Evolutionary conservation across 1,140 invertebrate genomes (phyloP).

Genomic region (Zaprionus davidi): DNA sequence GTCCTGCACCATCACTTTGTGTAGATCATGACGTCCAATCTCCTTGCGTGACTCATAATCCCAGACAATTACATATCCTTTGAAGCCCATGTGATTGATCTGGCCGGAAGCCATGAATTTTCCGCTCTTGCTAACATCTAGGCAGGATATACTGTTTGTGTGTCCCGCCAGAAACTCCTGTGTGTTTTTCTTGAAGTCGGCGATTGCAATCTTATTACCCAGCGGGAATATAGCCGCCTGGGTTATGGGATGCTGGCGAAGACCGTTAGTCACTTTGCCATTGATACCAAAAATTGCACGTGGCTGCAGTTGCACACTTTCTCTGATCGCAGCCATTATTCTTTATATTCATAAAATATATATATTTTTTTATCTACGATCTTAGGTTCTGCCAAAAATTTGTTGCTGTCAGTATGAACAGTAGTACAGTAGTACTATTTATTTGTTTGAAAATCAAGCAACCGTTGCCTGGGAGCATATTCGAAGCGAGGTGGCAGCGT

Average conservation of each 20-base stretch:
- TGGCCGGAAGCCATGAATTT: conserved; percentile 94
- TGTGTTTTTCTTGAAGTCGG: conserved; percentile 89
- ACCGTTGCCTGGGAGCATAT: conserved; percentile 63
- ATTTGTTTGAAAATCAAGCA: conserved; percentile 62
- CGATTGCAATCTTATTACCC: conserved; percentile 93
- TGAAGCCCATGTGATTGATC: conserved; percentile 95
- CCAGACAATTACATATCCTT: conserved; percentile 94
- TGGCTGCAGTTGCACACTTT: conserved; percentile 85
- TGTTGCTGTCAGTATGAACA: conserved; percentile 27
- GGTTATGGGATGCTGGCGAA: conserved; percentile 91
- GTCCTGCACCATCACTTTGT: conserved; percentile 93
- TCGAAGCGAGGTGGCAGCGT: conserved; percentile 24
- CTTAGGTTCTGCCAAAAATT: neutral
- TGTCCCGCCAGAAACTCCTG: conserved; percentile 93
- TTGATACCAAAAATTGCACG: conserved; percentile 90
- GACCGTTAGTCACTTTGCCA: conserved; percentile 88
- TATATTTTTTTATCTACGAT: conserved; percentile 15
- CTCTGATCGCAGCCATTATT: conserved; percentile 27
- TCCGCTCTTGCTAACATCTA: conserved; percentile 91
- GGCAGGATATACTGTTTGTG: conserved; percentile 92
- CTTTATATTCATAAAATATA: conserved; percentile 36
- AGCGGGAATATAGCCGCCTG: conserved; percentile 92
- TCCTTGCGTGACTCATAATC: conserved; percentile 88
- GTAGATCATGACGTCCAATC: conserved; percentile 90
- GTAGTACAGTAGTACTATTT: conserved; percentile 30